Conservation (phyloP, 1,140 invertebrate species). For the Calephelis virginiensis region DNA sequence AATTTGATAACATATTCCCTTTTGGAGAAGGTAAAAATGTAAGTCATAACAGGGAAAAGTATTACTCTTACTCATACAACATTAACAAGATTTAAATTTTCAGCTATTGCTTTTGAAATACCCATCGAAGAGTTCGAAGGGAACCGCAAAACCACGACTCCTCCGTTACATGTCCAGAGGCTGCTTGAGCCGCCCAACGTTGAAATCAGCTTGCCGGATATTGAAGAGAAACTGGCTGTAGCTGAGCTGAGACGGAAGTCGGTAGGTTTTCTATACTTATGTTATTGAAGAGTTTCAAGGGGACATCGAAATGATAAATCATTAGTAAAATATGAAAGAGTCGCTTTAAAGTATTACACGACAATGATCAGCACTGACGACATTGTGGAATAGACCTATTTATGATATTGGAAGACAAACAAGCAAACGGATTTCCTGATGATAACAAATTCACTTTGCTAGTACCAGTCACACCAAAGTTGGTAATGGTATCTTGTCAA, state of each 20-base stretch:
- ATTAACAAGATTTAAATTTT: slow-evolving; percentile 22
- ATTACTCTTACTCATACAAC: no score
- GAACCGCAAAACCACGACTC: slow-evolving; percentile 72
- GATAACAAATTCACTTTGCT: no score
- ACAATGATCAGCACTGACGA: no score
- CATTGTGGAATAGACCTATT: no score
- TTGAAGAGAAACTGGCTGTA: slow-evolving; percentile 84
- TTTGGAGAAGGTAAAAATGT: neutral
- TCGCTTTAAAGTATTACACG: no score
- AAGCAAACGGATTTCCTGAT: neutral
- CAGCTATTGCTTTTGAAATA: slow-evolving; percentile 84
- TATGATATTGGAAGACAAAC: neutral
- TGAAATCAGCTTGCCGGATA: slow-evolving; percentile 79
- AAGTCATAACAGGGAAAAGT: no score
- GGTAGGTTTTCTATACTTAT: slow-evolving; percentile 29
- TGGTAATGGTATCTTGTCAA: neutral
- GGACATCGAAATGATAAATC: no score
- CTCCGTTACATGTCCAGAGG: slow-evolving; percentile 82
- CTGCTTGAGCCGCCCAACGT: slow-evolving; percentile 73
- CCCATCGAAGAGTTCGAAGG: slow-evolving; percentile 75
- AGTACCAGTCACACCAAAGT: no score
- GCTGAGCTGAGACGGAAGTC: slow-evolving; percentile 81
- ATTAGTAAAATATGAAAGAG: no score
- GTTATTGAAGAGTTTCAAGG: no score
- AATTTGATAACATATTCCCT: neutral